Base-by-base conservation (phyloP, 2,113 vertebrate genomes). In the Megaceryle maxima region DNA sequence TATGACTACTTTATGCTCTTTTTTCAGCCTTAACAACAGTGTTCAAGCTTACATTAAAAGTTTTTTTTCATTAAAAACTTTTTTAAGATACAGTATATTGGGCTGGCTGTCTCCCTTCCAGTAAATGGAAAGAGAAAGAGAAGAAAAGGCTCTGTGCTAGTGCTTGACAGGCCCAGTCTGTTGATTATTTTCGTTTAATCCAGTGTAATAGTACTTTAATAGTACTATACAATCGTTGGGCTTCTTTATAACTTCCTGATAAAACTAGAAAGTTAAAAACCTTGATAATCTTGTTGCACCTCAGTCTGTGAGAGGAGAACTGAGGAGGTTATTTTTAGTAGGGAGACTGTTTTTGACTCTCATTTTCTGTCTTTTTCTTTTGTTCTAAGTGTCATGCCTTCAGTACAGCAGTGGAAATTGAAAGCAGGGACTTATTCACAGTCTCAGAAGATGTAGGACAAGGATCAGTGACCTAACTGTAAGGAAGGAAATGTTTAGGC, bases 401-500 rank as follows among this genome's bases (percentile, higher is more conserved):
- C 77, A 66, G 24, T 84, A 57, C 5, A 70, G 28, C 20, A 57
- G 60, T 86, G 22, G 53, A 94, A 94, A 83, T 37, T 67, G 72
- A 97, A 91, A 79, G 51, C 57, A 87, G 73, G 44, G 80, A 85
- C 75, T 91, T 94, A 77, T 87, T 91, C 80, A 63, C 8, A 82
- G 56, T 89, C 87, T 95, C 69, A 88, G 80, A 96, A 95, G 91
- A 88, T 85, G 57, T 68, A 83, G 92, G 62, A 90, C 83, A 92
- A 95, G 86, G 57, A 91, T 93, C 83, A 84, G 57, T 92, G 88
- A 88, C 83, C 86, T 86, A 68, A 91, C 75, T 64, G 63, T 83
- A 59, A 86, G 79, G 90, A 95, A 96, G 79, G 69, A 91, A 96
- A 90, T 93, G 82, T 94, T 96, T 96, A 94, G 92, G 90, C 90